Conservation (phyloP, 2,888 invertebrate genomes). For the Diloba caeruleocephala region DNA sequence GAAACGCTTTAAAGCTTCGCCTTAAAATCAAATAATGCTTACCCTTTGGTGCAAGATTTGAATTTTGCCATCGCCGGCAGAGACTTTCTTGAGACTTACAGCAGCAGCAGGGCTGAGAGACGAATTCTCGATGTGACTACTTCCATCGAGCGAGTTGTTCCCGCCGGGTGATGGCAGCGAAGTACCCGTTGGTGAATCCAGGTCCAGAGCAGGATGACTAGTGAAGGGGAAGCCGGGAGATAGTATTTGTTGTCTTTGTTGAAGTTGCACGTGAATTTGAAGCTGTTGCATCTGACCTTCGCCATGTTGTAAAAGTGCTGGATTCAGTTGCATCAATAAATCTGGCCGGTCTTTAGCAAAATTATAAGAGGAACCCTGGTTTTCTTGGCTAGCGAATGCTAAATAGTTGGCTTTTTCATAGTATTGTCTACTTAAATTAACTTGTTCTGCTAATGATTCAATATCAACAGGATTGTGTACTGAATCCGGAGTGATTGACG, state of each 20-base stretch:
- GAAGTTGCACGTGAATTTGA: conserved; percentile 92
- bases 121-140: conserved; percentile 88
- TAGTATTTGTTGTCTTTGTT: conserved; percentile 90
- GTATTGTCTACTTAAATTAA: conserved; percentile 90
- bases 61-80: conserved; percentile 90
- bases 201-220: conserved; percentile 92
- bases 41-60: conserved; percentile 95
- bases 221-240: conserved; percentile 90
- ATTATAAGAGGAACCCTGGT: conserved; percentile 88
- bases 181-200: conserved; percentile 93
- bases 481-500: conserved; percentile 92
- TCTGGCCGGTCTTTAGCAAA: conserved; percentile 90
- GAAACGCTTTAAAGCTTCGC: conserved; percentile 87
- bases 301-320: conserved; percentile 85
- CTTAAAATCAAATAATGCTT: conserved; percentile 91
- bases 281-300: conserved; percentile 91
- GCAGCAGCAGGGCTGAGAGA: conserved; percentile 91
- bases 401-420: conserved; percentile 86
- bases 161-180: conserved; percentile 95
- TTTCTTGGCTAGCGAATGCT: conserved; percentile 83
- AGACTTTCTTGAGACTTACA: conserved; percentile 91
- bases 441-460: conserved; percentile 94
- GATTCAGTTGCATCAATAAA: conserved; percentile 89
- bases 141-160: conserved; percentile 92
- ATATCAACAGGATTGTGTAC: conserved; percentile 91